Base-by-base conservation (phyloP, 2,888 invertebrate genomes). In the Ectemnius continuus region DNA sequence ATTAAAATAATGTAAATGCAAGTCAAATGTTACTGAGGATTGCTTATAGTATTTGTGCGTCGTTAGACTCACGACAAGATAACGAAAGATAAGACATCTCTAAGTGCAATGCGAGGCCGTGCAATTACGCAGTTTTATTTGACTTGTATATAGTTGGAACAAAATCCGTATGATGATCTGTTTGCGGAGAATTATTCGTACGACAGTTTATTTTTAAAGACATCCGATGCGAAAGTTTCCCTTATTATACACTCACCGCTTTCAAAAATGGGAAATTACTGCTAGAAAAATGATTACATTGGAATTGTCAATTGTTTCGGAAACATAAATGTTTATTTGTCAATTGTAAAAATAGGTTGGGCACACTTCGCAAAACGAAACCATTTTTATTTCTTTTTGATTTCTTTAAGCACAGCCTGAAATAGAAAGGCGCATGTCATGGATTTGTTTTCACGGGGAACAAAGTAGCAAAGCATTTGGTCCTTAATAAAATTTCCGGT, bases 401-500 rank as follows among this genome's bases (percentile, higher is more conserved):
- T 66, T 78, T 78, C 36, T 64, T 36, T 47, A 69, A 47, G 75
- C 84, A 68, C 84, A 79, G 77, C 77, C 81, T 76, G 79, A 68
- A 70, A 82, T 76, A 78, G 60, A 58, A 70, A 73, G 66, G 69
- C 78, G 75, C 78, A 81, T 85, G 85, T 85, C 77, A 68, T 75
- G 67, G 61, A 78, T 77, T 85, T 80, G 70, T 82, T 83, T 77
- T 70, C 61, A 61, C 47, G 80, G 75, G 73, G 80, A 81, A 84
- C 73, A 61, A 67, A 79, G 76, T 69, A 73, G 74, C 70, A 68
- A 62, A 75, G 68, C 66, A 76, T 78, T 81, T 73, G 75, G 77
- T 80, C 75, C 80, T 80, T 73, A 85, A 85, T 85, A 83, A 85
- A 83, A 83, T 79, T 84, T 86, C 80, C 78, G 82, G 78, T 80